Evolutionary conservation across 2,113 vertebrate species (phyloP).

Genomic region (Accipiter cooperii): DNA sequence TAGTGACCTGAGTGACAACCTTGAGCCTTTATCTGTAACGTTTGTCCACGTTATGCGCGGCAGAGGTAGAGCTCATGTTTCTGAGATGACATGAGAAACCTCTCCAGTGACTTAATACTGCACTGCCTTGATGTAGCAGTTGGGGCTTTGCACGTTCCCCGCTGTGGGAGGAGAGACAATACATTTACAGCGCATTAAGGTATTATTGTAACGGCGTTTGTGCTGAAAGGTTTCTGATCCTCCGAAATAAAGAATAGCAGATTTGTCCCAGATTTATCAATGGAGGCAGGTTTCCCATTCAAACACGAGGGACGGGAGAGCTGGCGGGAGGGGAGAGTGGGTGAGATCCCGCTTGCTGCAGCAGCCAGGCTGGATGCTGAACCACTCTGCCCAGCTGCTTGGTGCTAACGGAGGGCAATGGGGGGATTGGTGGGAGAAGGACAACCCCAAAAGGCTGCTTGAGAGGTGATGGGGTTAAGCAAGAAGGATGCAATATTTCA

Average conservation of each 20-base stretch:
- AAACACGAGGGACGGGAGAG: neutral
- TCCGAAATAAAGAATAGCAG: neutral
- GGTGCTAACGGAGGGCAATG: neutral
- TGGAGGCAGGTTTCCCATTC: neutral
- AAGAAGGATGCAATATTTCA: neutral
- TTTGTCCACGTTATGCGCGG: fast-evolving
- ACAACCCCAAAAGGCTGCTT: neutral
- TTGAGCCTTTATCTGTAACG: fast-evolving
- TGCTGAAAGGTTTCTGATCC: neutral
- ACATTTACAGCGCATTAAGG: constrained; percentile 4
- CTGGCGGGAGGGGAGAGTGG: neutral
- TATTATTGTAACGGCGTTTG: neutral
- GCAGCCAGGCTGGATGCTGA: neutral
- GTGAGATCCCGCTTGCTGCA: neutral
- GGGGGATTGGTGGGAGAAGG: neutral
- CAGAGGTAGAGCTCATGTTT: neutral
- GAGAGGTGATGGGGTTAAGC: neutral
- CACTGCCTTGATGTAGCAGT: neutral
- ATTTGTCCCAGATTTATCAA: constrained; percentile 43
- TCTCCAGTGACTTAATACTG: neutral
- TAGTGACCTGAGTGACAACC: neutral
- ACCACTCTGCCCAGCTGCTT: neutral
- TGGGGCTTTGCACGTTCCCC: neutral
- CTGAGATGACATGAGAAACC: fast-evolving
- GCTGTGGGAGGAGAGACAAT: neutral